These are phyloP conservation scores for Rana temporaria DNA, from an alignment of 2,113 vertebrate species.

Conservation along the genomic window DNA sequence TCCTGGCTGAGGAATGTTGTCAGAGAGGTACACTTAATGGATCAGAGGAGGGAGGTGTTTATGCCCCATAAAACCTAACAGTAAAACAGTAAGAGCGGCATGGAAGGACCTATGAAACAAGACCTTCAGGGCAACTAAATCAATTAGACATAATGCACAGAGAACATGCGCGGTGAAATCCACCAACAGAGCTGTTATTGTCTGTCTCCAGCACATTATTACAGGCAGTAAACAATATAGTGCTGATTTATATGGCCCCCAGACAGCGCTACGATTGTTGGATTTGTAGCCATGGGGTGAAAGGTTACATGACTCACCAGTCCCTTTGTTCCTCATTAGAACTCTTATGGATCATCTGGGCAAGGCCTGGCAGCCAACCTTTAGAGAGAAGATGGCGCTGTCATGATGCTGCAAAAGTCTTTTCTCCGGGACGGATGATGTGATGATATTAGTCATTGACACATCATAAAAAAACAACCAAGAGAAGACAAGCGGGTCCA, in stretches of 20 bases:
- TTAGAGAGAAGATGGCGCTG: constrained; percentile 25
- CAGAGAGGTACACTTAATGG: constrained; percentile 47
- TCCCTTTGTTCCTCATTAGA: constrained; percentile 40
- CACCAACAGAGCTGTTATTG: constrained; percentile 51
- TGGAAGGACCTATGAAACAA: constrained; percentile 44
- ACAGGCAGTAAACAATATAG: constrained; percentile 48
- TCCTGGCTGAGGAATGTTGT: constrained; percentile 43
- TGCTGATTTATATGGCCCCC: constrained; percentile 40
- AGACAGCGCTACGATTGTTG: constrained; percentile 49
- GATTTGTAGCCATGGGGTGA: constrained; percentile 47
- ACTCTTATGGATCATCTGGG: constrained; percentile 21
- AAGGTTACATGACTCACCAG: constrained; percentile 48
- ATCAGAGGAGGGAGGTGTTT: constrained; percentile 53
- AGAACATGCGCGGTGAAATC: constrained; percentile 36
- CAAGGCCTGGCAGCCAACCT: constrained; percentile 13
- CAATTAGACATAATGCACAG: constrained; percentile 48
- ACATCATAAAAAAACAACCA: constrained; percentile 6
- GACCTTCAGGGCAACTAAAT: constrained; percentile 53
- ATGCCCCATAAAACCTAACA: constrained; percentile 52
- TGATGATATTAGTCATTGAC: constrained; percentile 14
- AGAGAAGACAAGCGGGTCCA: background rate
- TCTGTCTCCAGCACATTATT: constrained; percentile 45
- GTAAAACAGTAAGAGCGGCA: constrained; percentile 46
- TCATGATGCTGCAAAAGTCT: constrained; percentile 17
- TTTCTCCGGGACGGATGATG: background rate